Base-by-base conservation (phyloP, 2,797 vertebrate genomes). In the Heliangelus exortis region DNA sequence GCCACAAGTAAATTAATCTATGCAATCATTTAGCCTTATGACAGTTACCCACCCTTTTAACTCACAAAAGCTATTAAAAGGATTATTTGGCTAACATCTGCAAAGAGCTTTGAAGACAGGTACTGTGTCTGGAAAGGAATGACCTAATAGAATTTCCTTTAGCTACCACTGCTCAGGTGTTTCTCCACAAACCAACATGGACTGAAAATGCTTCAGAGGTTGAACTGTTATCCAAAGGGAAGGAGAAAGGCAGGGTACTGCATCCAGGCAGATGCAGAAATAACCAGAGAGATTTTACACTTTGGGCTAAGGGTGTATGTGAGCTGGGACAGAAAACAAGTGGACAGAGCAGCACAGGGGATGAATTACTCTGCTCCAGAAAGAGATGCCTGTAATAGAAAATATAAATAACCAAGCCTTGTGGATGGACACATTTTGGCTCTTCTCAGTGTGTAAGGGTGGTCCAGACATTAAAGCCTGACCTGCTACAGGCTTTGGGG, bases 51-150 rank as follows among this genome's bases (percentile, higher is more conserved):
- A 91, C 83, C 96, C 96, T 95, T 94, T 96, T 88, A 96, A 93
- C 95, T 95, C 91, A 66, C 82, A 81, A 71, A 92, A 96, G 93
- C 82, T 93, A 95, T 96, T 95, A 97, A 92, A 93, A 92, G 94
- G 93, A 96, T 96, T 97, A 96, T 96, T 96, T 97, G 93, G 95
- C 95, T 78, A 95, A 92, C 90, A 78, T 96, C 84, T n/a, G 41
- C 94, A 51, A 80, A 95, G 89, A 92, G 85, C 90, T 95, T 22
- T 29, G 76, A 81, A 93, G 89, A 92, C 92, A 96, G 93, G 89
- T 95, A 69, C 92, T 86, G 62, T 26, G 87, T 95, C 84, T 81
- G 66, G 75, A 81, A 82, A 90, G 77, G 63, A 91, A 95, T 95
- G 96, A 96, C 91, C 96, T 96, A 84, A 96, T 45, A 90, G 89